Percentiles rank a stretch among this genome's conserved stretches.
These are phyloP conservation scores for Mamestra brassicae DNA, from an alignment of 2,888 invertebrate species.

Conservation along the genomic window DNA sequence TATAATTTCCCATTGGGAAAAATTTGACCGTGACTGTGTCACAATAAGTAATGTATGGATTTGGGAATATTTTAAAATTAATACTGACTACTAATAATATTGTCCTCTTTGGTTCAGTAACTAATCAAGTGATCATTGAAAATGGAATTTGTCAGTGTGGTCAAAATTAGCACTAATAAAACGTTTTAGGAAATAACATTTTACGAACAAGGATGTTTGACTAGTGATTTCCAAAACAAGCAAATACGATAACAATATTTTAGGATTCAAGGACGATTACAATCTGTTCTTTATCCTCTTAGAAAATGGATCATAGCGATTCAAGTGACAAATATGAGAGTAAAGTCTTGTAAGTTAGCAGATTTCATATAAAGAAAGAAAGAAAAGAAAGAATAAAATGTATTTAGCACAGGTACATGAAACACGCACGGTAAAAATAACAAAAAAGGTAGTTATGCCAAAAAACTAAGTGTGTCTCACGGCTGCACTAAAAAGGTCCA, in stretches of 20 bases:
- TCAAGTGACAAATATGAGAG: neutral
- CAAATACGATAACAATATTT: neutral
- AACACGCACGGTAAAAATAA: too few species aligned
- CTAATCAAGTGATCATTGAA: neutral
- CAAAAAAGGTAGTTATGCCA: too few species aligned
- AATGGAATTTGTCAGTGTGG: neutral
- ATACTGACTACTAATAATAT: neutral
- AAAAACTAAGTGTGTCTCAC: too few species aligned
- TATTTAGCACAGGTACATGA: too few species aligned
- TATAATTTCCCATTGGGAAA: too few species aligned
- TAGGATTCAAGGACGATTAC: neutral
- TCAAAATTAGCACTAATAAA: neutral
- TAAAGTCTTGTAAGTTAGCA: neutral
- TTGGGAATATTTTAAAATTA: constrained; percentile 15
- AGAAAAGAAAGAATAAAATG: too few species aligned
- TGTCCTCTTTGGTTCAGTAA: neutral
- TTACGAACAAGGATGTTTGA: neutral
- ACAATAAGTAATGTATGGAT: constrained; percentile 30
- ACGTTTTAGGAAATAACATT: neutral
- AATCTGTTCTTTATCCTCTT: neutral
- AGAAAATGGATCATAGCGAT: constrained; percentile 46
- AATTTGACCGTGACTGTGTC: too few species aligned
- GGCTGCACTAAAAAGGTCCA: too few species aligned
- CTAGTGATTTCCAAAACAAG: neutral
- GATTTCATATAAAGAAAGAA: neutral